Percentiles rank a stretch among this genome's conserved stretches.
phyloP scores from a whole-genome alignment of 2,888 invertebrate genomes.

The Xylota sylvarum region DNA sequence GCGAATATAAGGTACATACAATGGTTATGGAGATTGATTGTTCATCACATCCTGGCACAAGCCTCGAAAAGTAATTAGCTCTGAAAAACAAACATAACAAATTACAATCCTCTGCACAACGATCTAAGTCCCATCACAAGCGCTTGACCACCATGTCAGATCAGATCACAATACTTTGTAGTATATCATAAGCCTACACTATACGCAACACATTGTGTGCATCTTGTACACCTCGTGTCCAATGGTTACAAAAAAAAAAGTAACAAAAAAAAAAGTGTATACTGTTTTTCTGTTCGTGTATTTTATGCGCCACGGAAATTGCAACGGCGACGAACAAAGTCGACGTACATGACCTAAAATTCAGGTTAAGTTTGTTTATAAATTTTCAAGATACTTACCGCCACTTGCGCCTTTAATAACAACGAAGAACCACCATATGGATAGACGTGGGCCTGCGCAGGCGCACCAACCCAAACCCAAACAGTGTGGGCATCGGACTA shows the following conservation, averaged over 20 bases:
- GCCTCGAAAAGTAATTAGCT: no score
- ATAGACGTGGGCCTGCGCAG: constrained; percentile 34
- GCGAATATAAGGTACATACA: no score
- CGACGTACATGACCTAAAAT: constrained; percentile 76
- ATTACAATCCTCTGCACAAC: no score
- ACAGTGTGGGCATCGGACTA: constrained; percentile 23
- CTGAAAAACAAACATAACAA: no score
- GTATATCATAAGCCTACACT: constrained; percentile 39
- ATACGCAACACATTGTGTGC: constrained; percentile 12
- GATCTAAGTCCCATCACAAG: constrained; percentile 4
- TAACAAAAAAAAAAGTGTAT: constrained; percentile 17
- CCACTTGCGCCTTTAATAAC: constrained; percentile 51
- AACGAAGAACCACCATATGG: constrained; percentile 25
- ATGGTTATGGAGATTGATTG: no score
- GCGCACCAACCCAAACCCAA: constrained; percentile 7
- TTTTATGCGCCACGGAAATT: constrained; percentile 70
- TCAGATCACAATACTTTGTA: constrained; percentile 2
- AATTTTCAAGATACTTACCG: constrained; percentile 63
- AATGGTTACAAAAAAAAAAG: constrained; percentile 17
- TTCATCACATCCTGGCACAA: no score
- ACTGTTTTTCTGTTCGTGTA: constrained; percentile 4
- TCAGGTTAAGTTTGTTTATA: constrained; percentile 76
- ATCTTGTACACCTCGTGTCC: constrained; percentile 51
- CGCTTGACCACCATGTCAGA: constrained; percentile 51
- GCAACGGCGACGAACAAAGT: constrained; percentile 64